Percentiles rank a stretch among this genome's conserved stretches.
These are phyloP conservation scores for Microcebus lehilahytsara DNA, from an alignment of 2,113 vertebrate species.

Conservation along the genomic window DNA sequence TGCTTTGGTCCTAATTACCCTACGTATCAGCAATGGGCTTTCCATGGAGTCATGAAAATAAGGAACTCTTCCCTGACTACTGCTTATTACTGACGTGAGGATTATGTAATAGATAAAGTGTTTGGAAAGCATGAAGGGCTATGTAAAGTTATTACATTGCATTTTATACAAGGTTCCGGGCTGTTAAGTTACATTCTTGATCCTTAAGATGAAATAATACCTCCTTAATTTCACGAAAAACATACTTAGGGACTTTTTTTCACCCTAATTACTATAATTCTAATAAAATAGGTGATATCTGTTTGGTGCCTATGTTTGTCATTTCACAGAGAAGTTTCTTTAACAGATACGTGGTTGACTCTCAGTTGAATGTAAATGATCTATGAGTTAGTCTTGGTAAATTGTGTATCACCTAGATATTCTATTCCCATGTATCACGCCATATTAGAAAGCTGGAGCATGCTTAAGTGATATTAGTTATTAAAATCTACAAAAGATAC, in stretches of 20 bases:
- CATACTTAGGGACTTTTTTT: neutral
- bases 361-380: neutral
- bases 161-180: neutral
- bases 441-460: neutral
- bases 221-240: neutral
- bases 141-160: neutral
- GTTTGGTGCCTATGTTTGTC: neutral
- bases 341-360: neutral
- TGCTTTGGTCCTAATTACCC: neutral
- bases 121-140: neutral
- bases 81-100: neutral
- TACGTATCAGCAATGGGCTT: neutral
- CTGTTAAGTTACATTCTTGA: neutral
- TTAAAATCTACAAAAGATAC: neutral
- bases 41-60: neutral
- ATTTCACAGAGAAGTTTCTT: slow-evolving; percentile 1
- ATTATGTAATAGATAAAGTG: neutral
- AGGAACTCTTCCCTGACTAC: neutral
- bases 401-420: neutral
- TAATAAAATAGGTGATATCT: neutral
- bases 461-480: neutral
- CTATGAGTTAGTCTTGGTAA: neutral
- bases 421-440: neutral
- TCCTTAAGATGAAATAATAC: neutral
- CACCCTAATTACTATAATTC: neutral